These are phyloP conservation scores for Lagopus leucura DNA, from an alignment of 2,113 vertebrate genomes.

Conservation along the genomic window DNA sequence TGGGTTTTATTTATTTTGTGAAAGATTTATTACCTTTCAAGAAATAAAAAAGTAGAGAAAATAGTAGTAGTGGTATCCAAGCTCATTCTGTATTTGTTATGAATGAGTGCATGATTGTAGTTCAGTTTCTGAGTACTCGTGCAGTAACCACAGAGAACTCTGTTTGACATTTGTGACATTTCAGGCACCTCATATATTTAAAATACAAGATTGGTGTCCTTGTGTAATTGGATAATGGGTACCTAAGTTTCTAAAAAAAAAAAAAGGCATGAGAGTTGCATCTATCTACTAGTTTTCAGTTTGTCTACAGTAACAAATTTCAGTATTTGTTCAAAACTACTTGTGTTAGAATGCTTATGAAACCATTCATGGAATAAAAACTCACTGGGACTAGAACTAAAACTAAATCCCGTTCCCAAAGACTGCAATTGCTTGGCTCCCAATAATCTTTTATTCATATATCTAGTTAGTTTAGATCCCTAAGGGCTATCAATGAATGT, in stretches of 20 bases:
- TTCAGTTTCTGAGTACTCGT: not conserved
- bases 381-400: not conserved
- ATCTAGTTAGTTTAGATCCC: not conserved
- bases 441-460: not conserved
- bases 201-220: not conserved
- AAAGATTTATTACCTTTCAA: not conserved
- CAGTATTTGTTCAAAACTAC: not conserved
- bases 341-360: not conserved
- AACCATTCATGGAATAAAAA: not conserved
- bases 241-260: not conserved
- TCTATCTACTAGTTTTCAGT: not conserved
- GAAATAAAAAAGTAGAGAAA: not conserved
- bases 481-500: rapidly evolving
- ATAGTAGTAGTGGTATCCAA: not conserved
- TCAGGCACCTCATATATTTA: not conserved
- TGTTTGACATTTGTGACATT: not conserved
- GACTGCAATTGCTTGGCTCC: not conserved
- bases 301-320: not conserved
- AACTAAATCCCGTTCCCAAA: not conserved
- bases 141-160: not conserved
- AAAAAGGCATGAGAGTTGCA: not conserved
- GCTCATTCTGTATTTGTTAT: not conserved
- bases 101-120: rapidly evolving
- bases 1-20: not conserved
- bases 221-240: not conserved